Evolutionary conservation across 2,888 invertebrate genomes (phyloP).

Genomic region (Eremobia ochroleuca): DNA sequence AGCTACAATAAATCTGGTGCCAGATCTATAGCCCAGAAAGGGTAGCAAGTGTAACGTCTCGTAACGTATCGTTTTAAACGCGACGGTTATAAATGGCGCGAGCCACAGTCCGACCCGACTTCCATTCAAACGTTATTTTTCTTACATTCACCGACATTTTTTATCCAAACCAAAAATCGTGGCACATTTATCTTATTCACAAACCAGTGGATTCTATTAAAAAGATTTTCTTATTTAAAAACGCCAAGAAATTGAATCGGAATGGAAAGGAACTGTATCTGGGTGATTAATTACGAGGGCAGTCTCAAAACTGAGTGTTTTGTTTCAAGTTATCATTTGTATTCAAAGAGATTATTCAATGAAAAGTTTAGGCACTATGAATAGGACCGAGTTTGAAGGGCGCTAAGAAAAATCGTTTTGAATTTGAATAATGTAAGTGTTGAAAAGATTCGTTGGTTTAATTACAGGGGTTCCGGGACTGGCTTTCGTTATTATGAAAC

Average conservation of each 20-base stretch:
- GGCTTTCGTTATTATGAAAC: constrained; percentile 29
- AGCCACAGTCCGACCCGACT: constrained; percentile 65
- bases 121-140: constrained; percentile 74
- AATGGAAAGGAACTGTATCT: constrained; percentile 74
- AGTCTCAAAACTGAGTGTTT: constrained; percentile 74
- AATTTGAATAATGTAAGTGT: constrained; percentile 58
- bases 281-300: constrained; percentile 79
- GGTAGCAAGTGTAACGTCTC: constrained; percentile 32
- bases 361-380: constrained; percentile 66
- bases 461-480: constrained; percentile 47
- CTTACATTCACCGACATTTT: constrained; percentile 72
- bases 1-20: constrained; percentile 51
- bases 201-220: constrained; percentile 77
- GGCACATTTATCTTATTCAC: constrained; percentile 78
- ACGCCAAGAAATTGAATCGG: constrained; percentile 80
- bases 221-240: constrained; percentile 83
- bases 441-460: constrained; percentile 56
- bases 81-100: constrained; percentile 71
- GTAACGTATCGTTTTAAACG: constrained; percentile 62
- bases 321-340: constrained; percentile 72
- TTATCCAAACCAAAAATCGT: constrained; percentile 75
- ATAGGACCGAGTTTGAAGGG: constrained; percentile 50
- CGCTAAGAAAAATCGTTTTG: constrained; percentile 60
- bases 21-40: constrained; percentile 40
- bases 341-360: constrained; percentile 71